Evolutionary conservation across 37 sponge, comb jelly and placozoan genomes (phyloP).

Genomic region (Mnemiopsis leidyi): DNA sequence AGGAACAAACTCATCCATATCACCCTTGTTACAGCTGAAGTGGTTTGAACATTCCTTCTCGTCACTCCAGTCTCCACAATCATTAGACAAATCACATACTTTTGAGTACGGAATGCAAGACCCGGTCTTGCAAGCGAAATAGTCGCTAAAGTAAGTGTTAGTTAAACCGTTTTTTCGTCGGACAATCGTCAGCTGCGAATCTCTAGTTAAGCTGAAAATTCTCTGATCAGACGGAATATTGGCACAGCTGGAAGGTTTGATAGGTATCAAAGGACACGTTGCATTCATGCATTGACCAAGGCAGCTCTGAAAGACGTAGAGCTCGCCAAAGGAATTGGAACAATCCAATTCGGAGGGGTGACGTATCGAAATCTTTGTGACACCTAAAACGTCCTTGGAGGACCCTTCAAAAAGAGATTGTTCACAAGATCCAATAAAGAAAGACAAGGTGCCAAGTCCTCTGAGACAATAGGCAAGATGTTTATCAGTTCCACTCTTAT

Average conservation of each 20-base stretch:
- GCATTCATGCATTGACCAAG: not conserved
- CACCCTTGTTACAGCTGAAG: not conserved
- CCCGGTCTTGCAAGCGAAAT: not conserved
- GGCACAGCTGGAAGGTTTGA: not conserved
- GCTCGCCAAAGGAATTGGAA: not conserved
- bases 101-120: not conserved
- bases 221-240: not conserved
- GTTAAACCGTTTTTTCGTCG: not conserved
- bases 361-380: not conserved
- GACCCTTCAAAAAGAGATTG: not conserved
- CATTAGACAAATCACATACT: conserved; percentile 1
- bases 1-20: not conserved
- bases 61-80: conserved; percentile 38
- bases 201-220: not conserved
- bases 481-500: not conserved
- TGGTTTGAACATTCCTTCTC: conserved; percentile 1
- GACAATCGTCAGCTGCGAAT: not conserved
- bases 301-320: conserved; percentile 2
- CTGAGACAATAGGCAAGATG: not conserved
- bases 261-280: not conserved
- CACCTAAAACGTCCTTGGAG: not conserved
- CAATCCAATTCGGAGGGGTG: not conserved
- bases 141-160: not conserved
- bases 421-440: not conserved
- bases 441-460: not conserved